Percentiles rank a stretch among this genome's conserved stretches.
Conservation (phyloP, 2,888 invertebrate species). For the Pristionchus mayeri region DNA sequence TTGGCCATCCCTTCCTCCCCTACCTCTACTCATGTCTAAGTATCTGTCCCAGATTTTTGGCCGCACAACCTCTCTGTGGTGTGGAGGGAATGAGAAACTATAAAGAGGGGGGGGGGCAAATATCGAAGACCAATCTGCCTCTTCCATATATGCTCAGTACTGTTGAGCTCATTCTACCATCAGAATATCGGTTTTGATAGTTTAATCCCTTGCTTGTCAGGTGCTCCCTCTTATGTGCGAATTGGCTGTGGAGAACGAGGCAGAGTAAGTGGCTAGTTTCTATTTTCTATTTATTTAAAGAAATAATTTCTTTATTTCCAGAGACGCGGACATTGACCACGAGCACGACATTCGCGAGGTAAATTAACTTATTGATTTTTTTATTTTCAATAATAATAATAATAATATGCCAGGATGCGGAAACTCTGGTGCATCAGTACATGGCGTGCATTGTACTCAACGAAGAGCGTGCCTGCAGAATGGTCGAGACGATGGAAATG, state of each 20-base stretch:
- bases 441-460: background rate
- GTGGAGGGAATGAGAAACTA: too few relatives aligned
- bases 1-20: background rate
- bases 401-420: too few relatives aligned
- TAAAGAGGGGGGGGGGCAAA: too few relatives aligned
- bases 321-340: conserved; percentile 22
- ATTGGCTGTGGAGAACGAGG: conserved; percentile 44
- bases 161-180: background rate
- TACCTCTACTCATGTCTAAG: too few relatives aligned
- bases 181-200: background rate
- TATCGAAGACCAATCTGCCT: too few relatives aligned
- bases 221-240: conserved; percentile 35
- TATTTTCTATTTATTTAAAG: background rate
- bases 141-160: too few relatives aligned
- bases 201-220: too few relatives aligned
- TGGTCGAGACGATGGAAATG: conserved; percentile 26
- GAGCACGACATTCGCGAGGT: conserved; percentile 31
- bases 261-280: conserved; percentile 8
- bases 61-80: too few relatives aligned
- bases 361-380: too few relatives aligned
- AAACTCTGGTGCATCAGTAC: too few relatives aligned
- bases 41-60: too few relatives aligned
- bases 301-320: background rate
- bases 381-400: too few relatives aligned
- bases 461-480: background rate